These are phyloP conservation scores for Odontocolon sp. DNA, from an alignment of 2,888 invertebrate genomes.

Conservation along the genomic window DNA sequence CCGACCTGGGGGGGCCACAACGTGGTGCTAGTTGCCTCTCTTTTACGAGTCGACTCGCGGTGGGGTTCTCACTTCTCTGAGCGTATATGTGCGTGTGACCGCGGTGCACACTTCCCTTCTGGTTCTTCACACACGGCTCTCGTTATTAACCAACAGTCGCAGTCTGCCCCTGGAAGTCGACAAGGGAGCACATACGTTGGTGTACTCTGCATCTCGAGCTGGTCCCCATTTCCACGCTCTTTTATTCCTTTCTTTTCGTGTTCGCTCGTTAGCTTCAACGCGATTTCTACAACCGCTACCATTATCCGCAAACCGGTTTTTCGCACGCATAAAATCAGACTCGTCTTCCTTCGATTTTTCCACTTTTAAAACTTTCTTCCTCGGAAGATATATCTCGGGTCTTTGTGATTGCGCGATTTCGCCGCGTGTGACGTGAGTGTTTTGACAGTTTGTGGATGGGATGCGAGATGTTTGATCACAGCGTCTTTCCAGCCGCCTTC, in stretches of 20 bases:
- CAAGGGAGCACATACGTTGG: slow-evolving; percentile 39
- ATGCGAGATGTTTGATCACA: background rate
- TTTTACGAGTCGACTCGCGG: slow-evolving; percentile 31
- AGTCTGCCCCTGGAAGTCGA: slow-evolving; percentile 57
- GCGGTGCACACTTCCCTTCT: slow-evolving; percentile 34
- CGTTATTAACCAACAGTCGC: slow-evolving; percentile 47
- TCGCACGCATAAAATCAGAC: slow-evolving; percentile 16
- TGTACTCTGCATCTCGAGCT: slow-evolving; percentile 10
- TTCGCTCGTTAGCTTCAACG: slow-evolving; percentile 13
- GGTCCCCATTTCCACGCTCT: slow-evolving; percentile 45
- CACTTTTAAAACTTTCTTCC: slow-evolving; percentile 40
- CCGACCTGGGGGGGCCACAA: slow-evolving; percentile 31
- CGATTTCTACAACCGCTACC: background rate
- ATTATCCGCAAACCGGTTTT: slow-evolving; percentile 37
- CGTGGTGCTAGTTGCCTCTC: slow-evolving; percentile 26
- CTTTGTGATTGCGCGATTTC: slow-evolving; percentile 2
- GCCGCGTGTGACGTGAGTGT: slow-evolving; percentile 53
- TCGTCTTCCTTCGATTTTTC: slow-evolving; percentile 21
- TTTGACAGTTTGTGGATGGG: slow-evolving; percentile 57
- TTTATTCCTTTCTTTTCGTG: slow-evolving; percentile 25
- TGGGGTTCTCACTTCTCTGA: slow-evolving; percentile 50
- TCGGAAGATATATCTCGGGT: background rate
- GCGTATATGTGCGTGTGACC: slow-evolving; percentile 44
- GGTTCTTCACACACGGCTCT: slow-evolving; percentile 32
- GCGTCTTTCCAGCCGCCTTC: slow-evolving; percentile 69